phyloP scores from a whole-genome alignment of 2,113 vertebrate species.

The Gasterosteus aculeatus region DNA sequence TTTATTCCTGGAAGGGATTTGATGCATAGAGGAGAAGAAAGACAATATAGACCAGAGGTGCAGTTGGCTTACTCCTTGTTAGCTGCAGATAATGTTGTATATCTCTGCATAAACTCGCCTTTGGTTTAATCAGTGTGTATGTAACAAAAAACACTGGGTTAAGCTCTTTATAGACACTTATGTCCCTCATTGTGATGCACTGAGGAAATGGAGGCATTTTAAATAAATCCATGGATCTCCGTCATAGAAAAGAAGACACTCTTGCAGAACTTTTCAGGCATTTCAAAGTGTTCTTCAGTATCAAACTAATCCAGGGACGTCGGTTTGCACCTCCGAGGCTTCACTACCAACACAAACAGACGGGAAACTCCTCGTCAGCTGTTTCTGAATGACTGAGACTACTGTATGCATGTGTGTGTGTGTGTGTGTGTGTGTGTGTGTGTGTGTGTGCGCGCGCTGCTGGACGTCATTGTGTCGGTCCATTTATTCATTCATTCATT shows the following conservation, averaged over 20 bases:
- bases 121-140: background rate
- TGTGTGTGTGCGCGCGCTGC: conserved; percentile 13
- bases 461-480: conserved; percentile 3
- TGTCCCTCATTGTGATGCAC: background rate
- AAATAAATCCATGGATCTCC: background rate
- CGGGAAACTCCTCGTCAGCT: no score
- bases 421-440: conserved; percentile 10
- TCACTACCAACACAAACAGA: no score
- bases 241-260: background rate
- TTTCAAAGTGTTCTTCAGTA: no score
- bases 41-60: background rate
- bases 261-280: no score
- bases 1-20: background rate
- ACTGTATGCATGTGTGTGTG: conserved; percentile 24
- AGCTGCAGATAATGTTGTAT: background rate
- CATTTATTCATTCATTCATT: background rate
- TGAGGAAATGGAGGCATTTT: background rate
- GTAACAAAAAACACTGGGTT: background rate
- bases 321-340: no score
- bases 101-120: background rate
- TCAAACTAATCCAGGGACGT: no score
- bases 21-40: background rate
- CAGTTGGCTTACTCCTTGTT: background rate
- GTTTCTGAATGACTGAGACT: conserved; percentile 3
- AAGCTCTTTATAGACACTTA: background rate